phyloP scores from a whole-genome alignment of 2,888 invertebrate genomes.

The Ectemnius cavifrons region DNA sequence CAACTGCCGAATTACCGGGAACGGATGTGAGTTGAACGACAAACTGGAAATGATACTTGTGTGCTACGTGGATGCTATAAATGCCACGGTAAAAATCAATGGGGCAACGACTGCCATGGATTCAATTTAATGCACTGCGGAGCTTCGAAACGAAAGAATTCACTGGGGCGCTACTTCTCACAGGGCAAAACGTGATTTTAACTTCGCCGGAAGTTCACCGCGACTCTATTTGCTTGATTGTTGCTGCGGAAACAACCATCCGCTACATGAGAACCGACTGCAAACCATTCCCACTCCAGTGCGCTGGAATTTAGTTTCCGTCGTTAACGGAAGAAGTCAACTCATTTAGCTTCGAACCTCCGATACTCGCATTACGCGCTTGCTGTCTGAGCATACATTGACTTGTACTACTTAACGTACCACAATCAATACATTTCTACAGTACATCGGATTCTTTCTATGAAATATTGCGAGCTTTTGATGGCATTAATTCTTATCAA shows the following conservation, averaged over 20 bases:
- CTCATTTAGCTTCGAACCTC: not conserved
- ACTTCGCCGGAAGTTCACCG: constrained; percentile 27
- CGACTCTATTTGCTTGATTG: constrained; percentile 35
- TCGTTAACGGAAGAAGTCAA: not conserved
- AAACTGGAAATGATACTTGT: constrained; percentile 10
- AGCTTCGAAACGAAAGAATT: not conserved
- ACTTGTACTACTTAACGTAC: not conserved
- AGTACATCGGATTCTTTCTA: no score
- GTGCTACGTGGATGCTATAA: not conserved
- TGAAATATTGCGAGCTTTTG: no score
- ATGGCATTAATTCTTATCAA: no score
- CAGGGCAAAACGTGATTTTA: constrained; percentile 20
- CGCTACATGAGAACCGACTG: no score
- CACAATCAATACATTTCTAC: not conserved
- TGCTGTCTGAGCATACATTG: not conserved
- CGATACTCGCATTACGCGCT: not conserved
- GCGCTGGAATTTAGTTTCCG: not conserved
- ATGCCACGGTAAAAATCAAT: not conserved
- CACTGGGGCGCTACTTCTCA: constrained; percentile 10
- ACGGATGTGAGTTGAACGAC: not conserved
- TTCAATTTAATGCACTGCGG: not conserved
- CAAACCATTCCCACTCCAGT: not conserved
- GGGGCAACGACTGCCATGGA: not conserved
- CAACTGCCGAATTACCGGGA: no score
- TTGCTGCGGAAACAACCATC: constrained; percentile 12